Evolutionary conservation across 2,888 invertebrate species (phyloP).

Genomic region (Sarcophaga caerulescens): DNA sequence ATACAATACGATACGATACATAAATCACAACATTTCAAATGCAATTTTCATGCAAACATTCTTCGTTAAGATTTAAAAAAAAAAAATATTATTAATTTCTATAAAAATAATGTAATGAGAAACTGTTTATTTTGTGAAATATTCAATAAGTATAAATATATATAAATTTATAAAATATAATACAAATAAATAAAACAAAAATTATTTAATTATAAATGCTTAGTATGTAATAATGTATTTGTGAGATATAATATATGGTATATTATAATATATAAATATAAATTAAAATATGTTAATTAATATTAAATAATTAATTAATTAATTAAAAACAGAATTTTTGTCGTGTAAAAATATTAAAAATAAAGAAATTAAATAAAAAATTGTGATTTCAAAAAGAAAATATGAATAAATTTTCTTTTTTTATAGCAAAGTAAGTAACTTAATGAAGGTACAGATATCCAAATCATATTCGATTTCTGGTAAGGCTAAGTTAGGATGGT

Average conservation of each 20-base stretch:
- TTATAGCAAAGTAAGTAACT: too few relatives aligned
- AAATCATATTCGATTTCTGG: too few relatives aligned
- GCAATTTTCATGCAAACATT: conserved; percentile 30
- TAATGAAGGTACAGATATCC: too few relatives aligned
- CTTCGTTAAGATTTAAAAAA: conserved; percentile 4
- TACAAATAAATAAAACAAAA: conserved; percentile 43
- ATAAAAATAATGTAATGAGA: conserved; percentile 31
- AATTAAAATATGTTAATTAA: conserved; percentile 43
- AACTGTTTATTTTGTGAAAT: conserved; percentile 68
- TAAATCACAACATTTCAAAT: too few relatives aligned
- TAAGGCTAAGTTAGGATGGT: too few relatives aligned
- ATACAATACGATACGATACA: neutral
- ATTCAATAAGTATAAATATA: conserved; percentile 50
- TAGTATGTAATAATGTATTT: conserved; percentile 65
- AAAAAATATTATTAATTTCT: neutral
- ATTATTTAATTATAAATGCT: conserved; percentile 62
- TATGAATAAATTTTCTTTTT: neutral
- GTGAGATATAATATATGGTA: conserved; percentile 53
- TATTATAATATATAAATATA: conserved; percentile 1
- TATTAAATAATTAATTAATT: conserved; percentile 50
- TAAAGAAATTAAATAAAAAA: conserved; percentile 60
- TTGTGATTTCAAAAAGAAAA: conserved; percentile 62
- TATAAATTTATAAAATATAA: conserved; percentile 48
- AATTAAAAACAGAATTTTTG: conserved; percentile 52
- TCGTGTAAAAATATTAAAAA: conserved; percentile 66